Evolutionary conservation across 2,113 vertebrate species (phyloP).

Genomic region (Phylloscopus trochilus): DNA sequence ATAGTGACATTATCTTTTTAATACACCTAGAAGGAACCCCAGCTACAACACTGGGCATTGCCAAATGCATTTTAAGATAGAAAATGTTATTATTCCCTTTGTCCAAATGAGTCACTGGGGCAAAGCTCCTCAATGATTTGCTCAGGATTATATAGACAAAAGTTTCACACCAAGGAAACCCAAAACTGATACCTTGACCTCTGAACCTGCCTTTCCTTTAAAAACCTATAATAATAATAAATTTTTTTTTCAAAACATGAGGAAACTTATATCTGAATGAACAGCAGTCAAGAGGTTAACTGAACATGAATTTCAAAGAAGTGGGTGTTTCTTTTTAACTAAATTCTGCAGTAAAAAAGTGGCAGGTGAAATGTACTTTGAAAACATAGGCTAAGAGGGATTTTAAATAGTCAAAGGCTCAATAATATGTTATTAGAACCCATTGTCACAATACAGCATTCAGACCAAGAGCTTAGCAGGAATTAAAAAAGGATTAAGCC

Average conservation of each 20-base stretch:
- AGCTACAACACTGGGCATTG: neutral
- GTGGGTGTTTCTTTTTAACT: neutral
- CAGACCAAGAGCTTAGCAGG: slow-evolving; percentile 26
- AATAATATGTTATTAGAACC: neutral
- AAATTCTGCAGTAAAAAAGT: neutral
- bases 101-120: neutral
- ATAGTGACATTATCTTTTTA: neutral
- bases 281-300: neutral
- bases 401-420: slow-evolving; percentile 10
- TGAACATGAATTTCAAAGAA: neutral
- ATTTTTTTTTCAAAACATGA: neutral
- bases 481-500: slow-evolving; percentile 52
- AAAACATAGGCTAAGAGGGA: neutral
- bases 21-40: neutral
- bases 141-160: neutral
- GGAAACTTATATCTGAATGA: neutral
- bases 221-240: neutral
- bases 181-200: neutral
- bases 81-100: neutral
- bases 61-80: neutral
- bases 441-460: slow-evolving; percentile 13
- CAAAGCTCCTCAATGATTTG: neutral
- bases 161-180: neutral
- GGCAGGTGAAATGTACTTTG: neutral
- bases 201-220: neutral